These are phyloP conservation scores for Chymomyza amoena DNA, from an alignment of 2,888 invertebrate genomes.

Conservation along the genomic window DNA sequence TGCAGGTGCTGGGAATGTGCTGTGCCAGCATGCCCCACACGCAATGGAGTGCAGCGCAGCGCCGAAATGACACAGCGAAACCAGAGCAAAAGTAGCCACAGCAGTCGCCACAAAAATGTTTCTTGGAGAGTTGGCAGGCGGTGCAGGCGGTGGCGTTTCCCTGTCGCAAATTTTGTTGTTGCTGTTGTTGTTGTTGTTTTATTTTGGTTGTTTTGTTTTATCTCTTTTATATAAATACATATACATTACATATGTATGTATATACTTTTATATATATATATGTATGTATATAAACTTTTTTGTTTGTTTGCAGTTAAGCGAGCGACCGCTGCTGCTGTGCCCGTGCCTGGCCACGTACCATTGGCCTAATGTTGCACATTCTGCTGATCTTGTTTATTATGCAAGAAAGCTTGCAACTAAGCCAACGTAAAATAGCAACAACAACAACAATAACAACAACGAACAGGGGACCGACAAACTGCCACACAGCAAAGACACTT, in stretches of 20 bases:
- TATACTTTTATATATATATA: background rate
- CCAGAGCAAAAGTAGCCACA: conserved; percentile 59
- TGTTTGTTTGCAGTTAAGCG: conserved; percentile 61
- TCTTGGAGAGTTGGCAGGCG: conserved; percentile 15
- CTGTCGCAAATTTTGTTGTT: conserved; percentile 14
- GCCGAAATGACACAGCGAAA: conserved; percentile 30
- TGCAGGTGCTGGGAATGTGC: background rate
- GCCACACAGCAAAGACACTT: conserved; percentile 6
- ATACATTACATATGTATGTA: background rate
- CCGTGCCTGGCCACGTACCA: conserved; percentile 56
- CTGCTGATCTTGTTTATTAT: conserved; percentile 73
- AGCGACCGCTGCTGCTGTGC: conserved; percentile 56
- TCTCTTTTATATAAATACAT: background rate
- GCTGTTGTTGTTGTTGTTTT: background rate
- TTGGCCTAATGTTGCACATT: conserved; percentile 72
- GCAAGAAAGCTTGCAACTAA: conserved; percentile 68
- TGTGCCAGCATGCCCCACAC: background rate
- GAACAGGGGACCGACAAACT: conserved; percentile 9
- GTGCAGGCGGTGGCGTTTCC: background rate
- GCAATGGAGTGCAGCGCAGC: background rate
- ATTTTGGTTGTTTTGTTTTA: conserved; percentile 12
- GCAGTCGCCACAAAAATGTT: conserved; percentile 11
- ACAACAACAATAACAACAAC: conserved; percentile 13
- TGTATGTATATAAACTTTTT: conserved; percentile 29
- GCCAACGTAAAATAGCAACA: conserved; percentile 17